Conservation (phyloP, 2,888 invertebrate species). For the Cataglyphis albicans region DNA sequence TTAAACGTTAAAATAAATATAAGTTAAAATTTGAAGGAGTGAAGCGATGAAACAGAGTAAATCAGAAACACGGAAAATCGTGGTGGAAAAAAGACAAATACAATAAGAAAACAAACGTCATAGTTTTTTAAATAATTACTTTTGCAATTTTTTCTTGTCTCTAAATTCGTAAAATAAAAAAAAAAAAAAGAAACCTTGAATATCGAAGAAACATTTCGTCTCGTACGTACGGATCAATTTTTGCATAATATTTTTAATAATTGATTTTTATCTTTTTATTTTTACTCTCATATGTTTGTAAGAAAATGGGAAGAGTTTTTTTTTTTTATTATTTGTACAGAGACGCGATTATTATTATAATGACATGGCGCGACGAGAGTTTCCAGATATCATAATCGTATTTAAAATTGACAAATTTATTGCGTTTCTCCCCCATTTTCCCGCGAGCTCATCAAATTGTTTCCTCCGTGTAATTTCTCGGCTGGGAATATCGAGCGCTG, state of each 20-base stretch:
- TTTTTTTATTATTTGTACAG: not conserved
- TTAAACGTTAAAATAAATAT: constrained; percentile 63
- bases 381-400: constrained; percentile 66
- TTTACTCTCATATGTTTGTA: not conserved
- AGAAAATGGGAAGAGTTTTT: not conserved
- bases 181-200: not conserved
- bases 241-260: not conserved
- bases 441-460: constrained; percentile 70
- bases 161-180: not conserved
- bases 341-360: constrained; percentile 6
- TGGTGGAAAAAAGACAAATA: constrained; percentile 23
- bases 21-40: constrained; percentile 31
- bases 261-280: not conserved
- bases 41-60: constrained; percentile 7
- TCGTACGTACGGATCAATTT: not conserved
- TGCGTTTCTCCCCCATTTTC: constrained; percentile 53
- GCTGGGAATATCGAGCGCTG: constrained; percentile 55
- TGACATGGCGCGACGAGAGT: constrained; percentile 16
- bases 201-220: not conserved
- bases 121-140: constrained; percentile 70
- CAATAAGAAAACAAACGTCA: constrained; percentile 49
- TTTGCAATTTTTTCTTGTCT: constrained; percentile 10
- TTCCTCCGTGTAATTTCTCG: constrained; percentile 73
- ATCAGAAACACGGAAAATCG: constrained; percentile 25
- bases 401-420: constrained; percentile 78